Conservation (phyloP, 1,140 invertebrate species). For the Batillaria attramentaria region DNA sequence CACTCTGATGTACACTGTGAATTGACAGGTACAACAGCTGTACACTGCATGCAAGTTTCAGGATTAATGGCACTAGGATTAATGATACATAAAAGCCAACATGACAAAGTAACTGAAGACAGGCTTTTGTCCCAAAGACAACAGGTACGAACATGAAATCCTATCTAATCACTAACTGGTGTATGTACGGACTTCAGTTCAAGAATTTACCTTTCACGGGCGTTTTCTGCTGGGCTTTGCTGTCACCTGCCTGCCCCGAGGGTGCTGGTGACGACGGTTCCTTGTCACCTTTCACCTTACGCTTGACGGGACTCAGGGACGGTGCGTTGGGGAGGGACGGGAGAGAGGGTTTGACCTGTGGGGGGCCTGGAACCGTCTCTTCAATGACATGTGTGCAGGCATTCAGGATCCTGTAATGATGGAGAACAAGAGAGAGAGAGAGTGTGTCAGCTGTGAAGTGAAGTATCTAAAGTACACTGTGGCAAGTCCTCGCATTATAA, state of each 20-base stretch:
- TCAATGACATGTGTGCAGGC: slow-evolving; percentile 85
- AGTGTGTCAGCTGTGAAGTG: too few relatives aligned
- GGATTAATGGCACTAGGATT: too few relatives aligned
- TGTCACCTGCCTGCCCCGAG: slow-evolving; percentile 46
- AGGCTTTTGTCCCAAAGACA: too few relatives aligned
- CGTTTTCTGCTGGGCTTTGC: slow-evolving; percentile 55
- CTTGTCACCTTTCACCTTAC: slow-evolving; percentile 69
- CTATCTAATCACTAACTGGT: too few relatives aligned
- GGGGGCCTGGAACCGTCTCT: slow-evolving; percentile 77
- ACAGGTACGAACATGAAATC: too few relatives aligned
- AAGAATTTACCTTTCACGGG: slow-evolving; percentile 59
- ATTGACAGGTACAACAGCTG: too few relatives aligned
- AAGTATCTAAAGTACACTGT: too few relatives aligned
- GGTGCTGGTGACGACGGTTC: slow-evolving; percentile 33
- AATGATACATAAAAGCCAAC: too few relatives aligned
- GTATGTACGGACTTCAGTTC: slow-evolving; percentile 41
- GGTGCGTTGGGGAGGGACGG: slow-evolving; percentile 72
- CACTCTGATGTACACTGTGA: too few relatives aligned
- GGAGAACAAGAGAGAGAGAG: slow-evolving; percentile 23
- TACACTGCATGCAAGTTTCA: too few relatives aligned
- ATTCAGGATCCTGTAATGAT: slow-evolving; percentile 77
- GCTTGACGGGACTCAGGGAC: slow-evolving; percentile 72
- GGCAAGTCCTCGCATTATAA: too few relatives aligned
- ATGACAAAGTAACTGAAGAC: too few relatives aligned
- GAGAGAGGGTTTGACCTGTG: slow-evolving; percentile 72